Evolutionary conservation across 2,113 vertebrate genomes (phyloP), one percentile per base, ranked within the genome.

Genomic region (Turdus rufiventris): DNA sequence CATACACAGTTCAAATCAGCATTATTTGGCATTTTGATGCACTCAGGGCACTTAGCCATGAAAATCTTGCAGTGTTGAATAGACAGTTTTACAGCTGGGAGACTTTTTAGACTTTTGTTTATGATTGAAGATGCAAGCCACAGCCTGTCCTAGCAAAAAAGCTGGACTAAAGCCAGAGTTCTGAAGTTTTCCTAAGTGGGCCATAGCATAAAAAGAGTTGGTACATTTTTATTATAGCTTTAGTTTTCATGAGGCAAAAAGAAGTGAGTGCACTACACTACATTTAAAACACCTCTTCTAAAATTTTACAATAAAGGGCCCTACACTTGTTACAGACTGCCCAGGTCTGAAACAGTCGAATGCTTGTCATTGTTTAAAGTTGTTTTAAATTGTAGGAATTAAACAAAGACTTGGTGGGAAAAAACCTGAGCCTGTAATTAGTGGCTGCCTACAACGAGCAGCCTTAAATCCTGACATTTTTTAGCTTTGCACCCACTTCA

Each of bases 231-330:
- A 51, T 77, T 68, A 60, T 4, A 68, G 42, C 19, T 25, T n/a
- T 28, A 36, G 8, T 85, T 79, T 80, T 73, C 47, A 26, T 8
- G n/a, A 68, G 54, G 50, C 53, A 75, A 85, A 68, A 80, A 58
- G 33, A 50, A 42, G 5, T 0, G 16, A 79, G 5, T 2, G 2
- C 28, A n/a, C 48, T 67, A 6, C 8, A 17, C 18, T 29, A 8
- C 20, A 8, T 29, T 76, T 61, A 51, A 77, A 84, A 26, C 40
- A 6, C 2, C 7, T 43, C 15, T 31, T 21, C 43, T 85, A 34
- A 57, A 65, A 18, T 48, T 56, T 75, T 40, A 43, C 18, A 65
- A 2, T 13, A 7, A 11, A 51, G 21, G 3, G 14, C 5, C 21
- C 84, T 60, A 8, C 7, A 6, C 1, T 36, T 28, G 13, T 56